Base-by-base conservation (phyloP, 64 coral and sea anemone species). In the Montipora foliosa region DNA sequence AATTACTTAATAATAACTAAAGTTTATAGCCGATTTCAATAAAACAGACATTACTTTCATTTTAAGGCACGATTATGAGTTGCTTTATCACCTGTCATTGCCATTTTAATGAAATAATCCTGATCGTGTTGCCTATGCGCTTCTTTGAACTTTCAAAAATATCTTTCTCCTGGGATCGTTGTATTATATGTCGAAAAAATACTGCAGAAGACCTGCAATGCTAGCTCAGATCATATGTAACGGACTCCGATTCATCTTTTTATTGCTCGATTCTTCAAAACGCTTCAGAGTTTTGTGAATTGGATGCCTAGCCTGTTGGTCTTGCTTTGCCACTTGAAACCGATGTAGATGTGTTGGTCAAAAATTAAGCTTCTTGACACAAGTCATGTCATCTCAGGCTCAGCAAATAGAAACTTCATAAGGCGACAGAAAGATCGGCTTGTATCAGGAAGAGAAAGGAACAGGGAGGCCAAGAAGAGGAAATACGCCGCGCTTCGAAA, bases 331-430 rank as follows among this genome's bases (percentile, higher is more conserved):
- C 66, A 13, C 47, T 64, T 17, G 90, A 92, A 14, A 51, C 52
- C 74, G 5, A 50, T 80, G 83, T 59, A 44, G 92, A 89, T 82
- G 44, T 81, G 60, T 89, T 95, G 47, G 62, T 95, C 55, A 53
- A 95, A 17, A 95, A 95, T 1, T 14, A 90, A 79, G 87, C 93
- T 15, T 84, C 71, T 29, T 95, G 93, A 71, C 79, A 95, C 84
- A 95, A 90, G 24, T 95, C 93, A 12, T 90, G 93, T 29, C 48
- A 95, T 87, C 51, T 90, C 21, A 19, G 84, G 69, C 87, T 95
- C 47, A 95, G 60, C 70, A 46, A 44, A 3, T 90, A 79, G 13
- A 90, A 90, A 49, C 77, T 90, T 17, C 48, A 90, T 1, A 95
- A 79, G 49, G 78, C 3, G 86, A 79, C 78, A 89, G 87, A 77